Evolutionary conservation across 2,797 vertebrate species (phyloP).

Genomic region (Peromyscus aztecus): DNA sequence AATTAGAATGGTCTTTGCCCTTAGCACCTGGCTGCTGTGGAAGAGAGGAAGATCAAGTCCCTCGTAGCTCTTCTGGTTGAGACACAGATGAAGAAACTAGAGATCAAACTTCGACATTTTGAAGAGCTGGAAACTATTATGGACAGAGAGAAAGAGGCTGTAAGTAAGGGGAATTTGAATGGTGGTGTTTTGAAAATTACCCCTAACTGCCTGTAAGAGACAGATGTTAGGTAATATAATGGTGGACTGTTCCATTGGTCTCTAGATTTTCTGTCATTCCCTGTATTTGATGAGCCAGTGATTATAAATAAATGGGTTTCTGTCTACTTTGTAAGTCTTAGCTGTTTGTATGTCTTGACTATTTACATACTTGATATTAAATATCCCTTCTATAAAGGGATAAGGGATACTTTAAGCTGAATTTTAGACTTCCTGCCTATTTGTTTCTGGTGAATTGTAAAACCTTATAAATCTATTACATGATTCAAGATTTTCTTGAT

Average conservation of each 20-base stretch:
- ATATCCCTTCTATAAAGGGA: not conserved
- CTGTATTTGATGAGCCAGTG: not conserved
- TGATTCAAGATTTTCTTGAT: not conserved
- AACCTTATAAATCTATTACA: not conserved
- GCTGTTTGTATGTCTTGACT: not conserved
- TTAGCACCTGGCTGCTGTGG: constrained; percentile 97
- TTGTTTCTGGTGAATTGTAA: not conserved
- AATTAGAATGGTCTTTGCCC: constrained; percentile 49
- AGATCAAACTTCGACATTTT: constrained; percentile 98
- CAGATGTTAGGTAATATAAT: not conserved
- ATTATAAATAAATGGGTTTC: not conserved
- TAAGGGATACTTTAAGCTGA: not conserved
- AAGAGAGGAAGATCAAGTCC: constrained; percentile 98
- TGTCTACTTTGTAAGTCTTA: not conserved
- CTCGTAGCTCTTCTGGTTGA: constrained; percentile 98
- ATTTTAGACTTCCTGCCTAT: not conserved
- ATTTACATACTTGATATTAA: not conserved
- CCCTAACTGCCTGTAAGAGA: not conserved
- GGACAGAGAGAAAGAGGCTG: constrained; percentile 98
- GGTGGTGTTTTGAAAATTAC: not conserved
- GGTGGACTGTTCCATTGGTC: not conserved
- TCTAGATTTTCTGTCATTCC: not conserved
- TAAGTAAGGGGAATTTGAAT: constrained; percentile 86
- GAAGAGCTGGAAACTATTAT: constrained; percentile 99
- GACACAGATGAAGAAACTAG: constrained; percentile 99